These are phyloP conservation scores for Neodon shergylaensis DNA, from an alignment of 2,113 vertebrate species.

Conservation along the genomic window DNA sequence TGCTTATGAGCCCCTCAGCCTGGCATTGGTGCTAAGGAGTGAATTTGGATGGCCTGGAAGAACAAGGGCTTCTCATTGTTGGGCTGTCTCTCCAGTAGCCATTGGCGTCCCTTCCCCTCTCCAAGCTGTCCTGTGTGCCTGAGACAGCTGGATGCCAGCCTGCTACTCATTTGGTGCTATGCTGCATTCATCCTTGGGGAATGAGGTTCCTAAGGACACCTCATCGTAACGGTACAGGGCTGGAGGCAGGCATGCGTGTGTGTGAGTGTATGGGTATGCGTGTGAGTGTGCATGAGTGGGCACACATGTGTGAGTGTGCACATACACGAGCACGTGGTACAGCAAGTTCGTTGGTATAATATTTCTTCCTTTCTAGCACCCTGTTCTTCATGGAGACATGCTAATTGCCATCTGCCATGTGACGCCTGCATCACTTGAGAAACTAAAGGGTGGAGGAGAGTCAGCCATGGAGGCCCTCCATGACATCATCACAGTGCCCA, in stretches of 20 bases:
- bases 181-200: not conserved
- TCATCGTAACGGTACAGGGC: fast-evolving
- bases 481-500: not conserved
- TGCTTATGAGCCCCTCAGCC: not conserved
- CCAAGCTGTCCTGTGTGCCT: not conserved
- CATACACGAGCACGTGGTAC: not conserved
- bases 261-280: not conserved
- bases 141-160: not conserved
- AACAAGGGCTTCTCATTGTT: too few species aligned
- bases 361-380: not conserved
- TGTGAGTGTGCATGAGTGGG: not conserved
- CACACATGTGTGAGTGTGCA: not conserved
- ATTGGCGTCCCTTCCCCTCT: not conserved
- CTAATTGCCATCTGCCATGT: fast-evolving
- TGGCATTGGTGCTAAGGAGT: not conserved
- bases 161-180: not conserved
- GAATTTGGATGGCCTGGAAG: not conserved
- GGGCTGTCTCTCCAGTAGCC: not conserved
- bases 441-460: fast-evolving
- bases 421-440: not conserved
- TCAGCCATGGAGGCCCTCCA: fast-evolving
- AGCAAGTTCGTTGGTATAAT: not conserved
- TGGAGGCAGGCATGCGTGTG: not conserved
- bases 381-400: not conserved
- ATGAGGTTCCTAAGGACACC: not conserved